phyloP scores from a whole-genome alignment of 1,140 invertebrate species.

The Oncopodura yosiiana region DNA sequence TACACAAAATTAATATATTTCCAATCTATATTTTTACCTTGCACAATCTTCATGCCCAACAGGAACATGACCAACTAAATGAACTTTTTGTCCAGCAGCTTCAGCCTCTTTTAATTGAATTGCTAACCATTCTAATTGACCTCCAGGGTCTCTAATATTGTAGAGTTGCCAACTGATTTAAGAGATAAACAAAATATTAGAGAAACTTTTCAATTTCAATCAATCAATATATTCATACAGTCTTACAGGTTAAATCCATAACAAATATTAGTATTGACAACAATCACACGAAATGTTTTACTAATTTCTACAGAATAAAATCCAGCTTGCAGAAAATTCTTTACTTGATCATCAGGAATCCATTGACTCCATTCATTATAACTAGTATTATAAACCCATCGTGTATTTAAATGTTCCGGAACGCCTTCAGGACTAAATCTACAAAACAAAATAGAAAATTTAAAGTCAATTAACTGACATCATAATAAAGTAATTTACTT shows the following conservation, averaged over 20 bases:
- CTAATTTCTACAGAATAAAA: slow-evolving; percentile 46
- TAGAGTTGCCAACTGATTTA: slow-evolving; percentile 49
- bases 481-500: neutral
- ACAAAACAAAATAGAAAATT: slow-evolving; percentile 1
- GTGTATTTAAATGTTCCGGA: slow-evolving; percentile 2
- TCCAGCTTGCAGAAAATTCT: slow-evolving; percentile 42
- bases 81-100: slow-evolving; percentile 16
- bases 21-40: neutral
- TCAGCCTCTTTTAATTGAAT: slow-evolving; percentile 16
- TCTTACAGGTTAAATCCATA: slow-evolving; percentile 44
- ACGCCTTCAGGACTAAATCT: slow-evolving; percentile 19
- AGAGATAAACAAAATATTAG: neutral
- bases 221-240: too few relatives aligned
- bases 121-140: slow-evolving; percentile 25
- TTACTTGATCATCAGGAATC: slow-evolving; percentile 39
- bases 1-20: neutral
- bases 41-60: slow-evolving; percentile 28
- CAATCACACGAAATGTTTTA: slow-evolving; percentile 46
- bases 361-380: slow-evolving; percentile 54
- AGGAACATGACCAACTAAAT: slow-evolving; percentile 34
- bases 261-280: slow-evolving; percentile 49
- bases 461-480: slow-evolving; percentile 43
- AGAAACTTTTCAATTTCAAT: slow-evolving; percentile 51
- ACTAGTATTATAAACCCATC: slow-evolving; percentile 58
- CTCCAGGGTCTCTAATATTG: slow-evolving; percentile 45